These are phyloP conservation scores for Triplophysa rosa DNA, from an alignment of 2,113 vertebrate species.

Conservation along the genomic window DNA sequence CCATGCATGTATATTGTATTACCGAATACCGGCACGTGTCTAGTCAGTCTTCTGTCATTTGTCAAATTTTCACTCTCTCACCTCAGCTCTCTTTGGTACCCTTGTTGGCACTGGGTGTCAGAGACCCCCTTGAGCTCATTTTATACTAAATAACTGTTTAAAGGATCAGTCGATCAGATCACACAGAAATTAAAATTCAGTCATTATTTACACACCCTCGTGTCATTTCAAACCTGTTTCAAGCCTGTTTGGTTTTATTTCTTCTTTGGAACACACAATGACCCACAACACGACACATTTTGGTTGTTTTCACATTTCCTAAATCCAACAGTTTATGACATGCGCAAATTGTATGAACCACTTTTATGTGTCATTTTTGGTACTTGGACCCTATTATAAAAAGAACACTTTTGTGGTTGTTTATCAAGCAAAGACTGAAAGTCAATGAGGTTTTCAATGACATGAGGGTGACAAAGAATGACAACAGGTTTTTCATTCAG, in stretches of 20 bases:
- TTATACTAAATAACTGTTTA: background rate
- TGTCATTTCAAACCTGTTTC: background rate
- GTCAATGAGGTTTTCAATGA: background rate
- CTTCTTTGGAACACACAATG: background rate
- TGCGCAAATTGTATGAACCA: background rate
- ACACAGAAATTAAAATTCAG: background rate
- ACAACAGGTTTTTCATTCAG: background rate
- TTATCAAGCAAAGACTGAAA: background rate
- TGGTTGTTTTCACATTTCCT: background rate
- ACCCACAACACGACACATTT: background rate
- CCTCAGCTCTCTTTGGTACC: conserved; percentile 6
- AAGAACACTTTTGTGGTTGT: background rate
- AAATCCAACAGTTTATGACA: background rate
- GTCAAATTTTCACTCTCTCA: conserved; percentile 19
- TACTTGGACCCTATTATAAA: background rate
- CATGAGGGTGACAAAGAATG: background rate
- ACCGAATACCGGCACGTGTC: no score
- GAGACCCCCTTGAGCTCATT: conserved; percentile 53
- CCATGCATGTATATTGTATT: no score
- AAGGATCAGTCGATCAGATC: background rate
- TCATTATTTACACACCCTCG: background rate
- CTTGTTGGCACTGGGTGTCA: conserved; percentile 29
- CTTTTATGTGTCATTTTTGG: background rate
- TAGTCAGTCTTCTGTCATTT: conserved; percentile 46
- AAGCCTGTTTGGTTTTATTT: background rate